Base-by-base conservation (phyloP, 2,113 vertebrate species). In the Channa maculata region DNA sequence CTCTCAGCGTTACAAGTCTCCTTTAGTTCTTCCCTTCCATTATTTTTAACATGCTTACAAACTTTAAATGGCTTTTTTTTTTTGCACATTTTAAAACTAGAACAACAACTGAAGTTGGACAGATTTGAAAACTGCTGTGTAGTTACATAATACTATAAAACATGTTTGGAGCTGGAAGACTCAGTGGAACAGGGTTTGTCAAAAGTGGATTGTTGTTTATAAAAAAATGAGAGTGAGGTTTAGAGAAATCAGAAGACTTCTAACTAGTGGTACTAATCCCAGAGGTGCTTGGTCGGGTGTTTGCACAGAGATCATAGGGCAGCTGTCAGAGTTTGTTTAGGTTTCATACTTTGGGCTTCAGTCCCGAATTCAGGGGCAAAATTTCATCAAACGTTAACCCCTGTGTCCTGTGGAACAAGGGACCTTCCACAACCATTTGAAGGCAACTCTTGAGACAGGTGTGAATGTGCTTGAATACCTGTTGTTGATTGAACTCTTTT, bases 301-400 rank as follows among this genome's bases (percentile, higher is more conserved):
- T 92, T 91, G 86, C 88, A 59, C 74, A 80, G 69, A 86, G 87
- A 91, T 90, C 85, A 84, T 11, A 86, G 87, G 83, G 82, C 85
- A 88, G 85, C 83, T 87, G 88, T 72, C 63, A 70, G 66, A 77
- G 82, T 89, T 91, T 93, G 86, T 88, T 92, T 90, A 89, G 87
- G 24, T 24, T 24, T 24, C 24, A 24, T 24, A 24, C 24, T 24
- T 24, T 24, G 24, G 24, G 80, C 84, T 90, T 61, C 62, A 53
- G 46, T 63, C 57, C 57, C 57, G 53, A 74, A 60, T 84, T 57
- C 68, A 82, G 89, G 85, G 80, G 65, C 82, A 58, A 75, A 58
- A 51, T 81, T 85, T 91, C 69, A 85, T 90, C 86, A 91, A 84
- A 88, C 43, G 68, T 84, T 66, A 81, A 79, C 81, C 82, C 58